Base-by-base conservation (phyloP, 2,113 vertebrate species). In the Lampris megalopsis region DNA sequence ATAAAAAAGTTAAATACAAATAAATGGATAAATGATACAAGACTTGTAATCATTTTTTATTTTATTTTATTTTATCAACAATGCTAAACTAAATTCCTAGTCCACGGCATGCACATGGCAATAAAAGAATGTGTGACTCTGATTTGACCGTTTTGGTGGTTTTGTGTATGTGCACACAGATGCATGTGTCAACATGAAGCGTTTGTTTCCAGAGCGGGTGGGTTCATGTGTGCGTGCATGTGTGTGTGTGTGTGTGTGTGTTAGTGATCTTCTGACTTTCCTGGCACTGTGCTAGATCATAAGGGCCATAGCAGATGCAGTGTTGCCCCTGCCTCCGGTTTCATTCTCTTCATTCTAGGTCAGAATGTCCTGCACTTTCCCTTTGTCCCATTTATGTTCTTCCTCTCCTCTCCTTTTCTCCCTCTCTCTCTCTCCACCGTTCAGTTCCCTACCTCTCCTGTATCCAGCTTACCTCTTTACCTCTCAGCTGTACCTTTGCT, bases 291-390 rank as follows among this genome's bases (percentile, higher is more conserved):
- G 62, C 59, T 63, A 45, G 6, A 65, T 68, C 42, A 71, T 35
- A 48, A 57, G 56, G 49, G 77, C 74, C 80, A 83, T 83, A 83
- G 71, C 58, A 77, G 79, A 77, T 62, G 68, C 64, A 65, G 49
- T 86, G 77, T 81, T 75, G 68, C 58, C 75, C 63, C 62, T 83
- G 54, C 68, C 59, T 38, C 2, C 54, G 82, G 74, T 70, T 82
- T 68, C 52, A 53, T 71, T 76, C 69, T 67, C 72, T 62, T 78
- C 65, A 40, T 79, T 79, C 53, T 61, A 63, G 90, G 88, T 91
- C 88, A 92, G 82, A 88, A 89, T 85, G 90, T 91, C 70, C 86
- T 89, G 86, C 74, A 79, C 83, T 11, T 2, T 85, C 77, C 70
- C 61, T 87, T 68, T 84, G 52, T 86, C 84, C 75, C 35, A 67